Evolutionary conservation across 2,797 vertebrate species (phyloP).

Genomic region (Merluccius polli): DNA sequence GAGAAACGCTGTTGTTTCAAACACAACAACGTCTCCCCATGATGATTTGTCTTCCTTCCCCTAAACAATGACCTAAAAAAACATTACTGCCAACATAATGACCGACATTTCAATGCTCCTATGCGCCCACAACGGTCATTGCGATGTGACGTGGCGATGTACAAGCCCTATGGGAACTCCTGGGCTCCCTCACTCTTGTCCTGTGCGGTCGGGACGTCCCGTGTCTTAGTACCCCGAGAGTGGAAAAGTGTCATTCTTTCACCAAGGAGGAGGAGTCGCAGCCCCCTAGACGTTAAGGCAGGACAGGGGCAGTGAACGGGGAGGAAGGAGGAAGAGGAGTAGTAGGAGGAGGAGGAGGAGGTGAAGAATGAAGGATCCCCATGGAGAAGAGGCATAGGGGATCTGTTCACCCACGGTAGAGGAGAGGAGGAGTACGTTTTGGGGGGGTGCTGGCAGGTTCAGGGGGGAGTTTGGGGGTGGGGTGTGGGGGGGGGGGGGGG

Average conservation of each 20-base stretch:
- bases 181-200: neutral
- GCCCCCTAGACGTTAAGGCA: slow-evolving; percentile 48
- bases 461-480: neutral
- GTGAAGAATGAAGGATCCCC: slow-evolving; percentile 17
- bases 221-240: slow-evolving; percentile 63
- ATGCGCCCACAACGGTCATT: too few species aligned
- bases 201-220: slow-evolving; percentile 32
- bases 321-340: slow-evolving; percentile 34
- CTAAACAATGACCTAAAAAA: too few species aligned
- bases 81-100: too few species aligned
- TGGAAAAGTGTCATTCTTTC: slow-evolving; percentile 64
- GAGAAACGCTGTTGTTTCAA: too few species aligned
- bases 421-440: neutral
- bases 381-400: neutral
- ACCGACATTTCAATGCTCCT: too few species aligned
- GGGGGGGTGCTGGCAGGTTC: neutral
- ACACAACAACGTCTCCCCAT: too few species aligned
- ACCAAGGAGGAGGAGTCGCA: slow-evolving; percentile 38
- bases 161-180: too few species aligned
- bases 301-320: slow-evolving; percentile 39
- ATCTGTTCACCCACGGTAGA: neutral
- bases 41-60: too few species aligned
- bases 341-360: slow-evolving; percentile 41
- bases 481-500: slow-evolving; percentile 42
- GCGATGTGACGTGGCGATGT: too few species aligned